A percentile compares a stretch with the other conserved stretches of the same genome.
phyloP scores from a whole-genome alignment of 2,113 vertebrate genomes.

The Chrysochloris asiatica region DNA sequence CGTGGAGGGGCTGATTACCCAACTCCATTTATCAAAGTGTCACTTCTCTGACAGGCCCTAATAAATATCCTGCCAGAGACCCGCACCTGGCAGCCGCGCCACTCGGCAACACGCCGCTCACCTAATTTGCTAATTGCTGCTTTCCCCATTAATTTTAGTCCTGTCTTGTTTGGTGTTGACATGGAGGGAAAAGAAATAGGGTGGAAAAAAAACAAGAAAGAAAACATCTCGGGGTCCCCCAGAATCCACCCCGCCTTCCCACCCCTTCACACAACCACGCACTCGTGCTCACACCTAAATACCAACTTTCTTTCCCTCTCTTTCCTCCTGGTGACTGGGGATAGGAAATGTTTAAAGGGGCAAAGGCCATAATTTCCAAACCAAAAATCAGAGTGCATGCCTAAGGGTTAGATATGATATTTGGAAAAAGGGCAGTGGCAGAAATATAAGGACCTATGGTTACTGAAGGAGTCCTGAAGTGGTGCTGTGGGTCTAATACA shows the following conservation, averaged over 20 bases:
- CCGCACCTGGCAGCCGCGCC: constrained; percentile 96
- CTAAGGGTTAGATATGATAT: neutral
- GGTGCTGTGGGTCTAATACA: too few species aligned
- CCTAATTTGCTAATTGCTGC: constrained; percentile 99
- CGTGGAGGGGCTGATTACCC: constrained; percentile 97
- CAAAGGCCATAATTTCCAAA: constrained; percentile 3
- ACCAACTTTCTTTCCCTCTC: constrained; percentile 48
- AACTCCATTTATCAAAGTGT: constrained; percentile 99
- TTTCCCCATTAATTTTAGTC: constrained; percentile 97
- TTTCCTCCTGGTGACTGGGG: neutral
- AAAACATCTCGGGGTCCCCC: constrained; percentile 75
- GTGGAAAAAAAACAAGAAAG: constrained; percentile 81
- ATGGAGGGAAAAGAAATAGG: constrained; percentile 84
- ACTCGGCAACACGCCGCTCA: constrained; percentile 93
- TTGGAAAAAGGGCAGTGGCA: neutral
- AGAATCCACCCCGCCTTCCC: constrained; percentile 40
- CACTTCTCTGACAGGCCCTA: constrained; percentile 99
- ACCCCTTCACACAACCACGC: constrained; percentile 24
- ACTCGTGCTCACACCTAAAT: constrained; percentile 50
- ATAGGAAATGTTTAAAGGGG: constrained; percentile 57
- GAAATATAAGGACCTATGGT: neutral
- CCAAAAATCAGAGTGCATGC: neutral
- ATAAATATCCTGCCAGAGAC: constrained; percentile 99
- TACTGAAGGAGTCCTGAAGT: too few species aligned
- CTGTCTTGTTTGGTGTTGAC: constrained; percentile 95